Evolutionary conservation across 2,888 invertebrate species (phyloP).

Genomic region (Ceratothoa steindachneri): DNA sequence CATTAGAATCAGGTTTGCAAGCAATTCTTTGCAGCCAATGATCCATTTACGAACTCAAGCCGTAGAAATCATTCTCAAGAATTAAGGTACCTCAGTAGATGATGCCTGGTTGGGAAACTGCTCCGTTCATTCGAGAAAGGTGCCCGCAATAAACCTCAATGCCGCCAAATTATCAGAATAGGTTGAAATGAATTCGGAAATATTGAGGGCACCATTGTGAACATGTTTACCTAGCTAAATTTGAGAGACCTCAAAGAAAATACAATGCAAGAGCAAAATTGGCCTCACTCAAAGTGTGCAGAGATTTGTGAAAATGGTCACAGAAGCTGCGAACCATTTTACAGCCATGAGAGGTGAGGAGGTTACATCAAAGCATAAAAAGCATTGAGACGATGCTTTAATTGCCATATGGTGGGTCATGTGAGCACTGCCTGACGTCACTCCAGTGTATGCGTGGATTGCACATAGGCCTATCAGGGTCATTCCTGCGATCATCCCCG

Average conservation of each 20-base stretch:
- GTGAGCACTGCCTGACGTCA: too few species aligned
- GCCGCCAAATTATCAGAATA: not conserved
- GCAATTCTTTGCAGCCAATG: not conserved
- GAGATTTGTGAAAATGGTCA: too few species aligned
- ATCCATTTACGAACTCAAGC: not conserved
- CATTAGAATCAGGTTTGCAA: not conserved
- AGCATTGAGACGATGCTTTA: too few species aligned
- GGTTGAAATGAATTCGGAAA: not conserved
- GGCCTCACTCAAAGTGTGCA: too few species aligned
- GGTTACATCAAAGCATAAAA: too few species aligned
- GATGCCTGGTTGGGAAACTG: not conserved
- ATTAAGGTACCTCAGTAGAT: not conserved
- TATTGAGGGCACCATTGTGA: not conserved
- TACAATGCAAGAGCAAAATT: too few species aligned
- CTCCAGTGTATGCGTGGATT: too few species aligned
- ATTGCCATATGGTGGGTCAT: too few species aligned
- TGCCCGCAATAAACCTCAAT: not conserved
- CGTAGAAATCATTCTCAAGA: constrained; percentile 10
- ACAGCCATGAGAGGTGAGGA: too few species aligned
- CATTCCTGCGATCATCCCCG: too few species aligned
- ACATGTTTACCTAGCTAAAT: not conserved
- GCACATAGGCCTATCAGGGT: too few species aligned
- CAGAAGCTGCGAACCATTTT: too few species aligned
- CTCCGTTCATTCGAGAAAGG: not conserved
- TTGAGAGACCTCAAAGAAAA: not conserved